Evolutionary conservation across 2,113 vertebrate species (phyloP).

Genomic region (Ctenomys sociabilis): DNA sequence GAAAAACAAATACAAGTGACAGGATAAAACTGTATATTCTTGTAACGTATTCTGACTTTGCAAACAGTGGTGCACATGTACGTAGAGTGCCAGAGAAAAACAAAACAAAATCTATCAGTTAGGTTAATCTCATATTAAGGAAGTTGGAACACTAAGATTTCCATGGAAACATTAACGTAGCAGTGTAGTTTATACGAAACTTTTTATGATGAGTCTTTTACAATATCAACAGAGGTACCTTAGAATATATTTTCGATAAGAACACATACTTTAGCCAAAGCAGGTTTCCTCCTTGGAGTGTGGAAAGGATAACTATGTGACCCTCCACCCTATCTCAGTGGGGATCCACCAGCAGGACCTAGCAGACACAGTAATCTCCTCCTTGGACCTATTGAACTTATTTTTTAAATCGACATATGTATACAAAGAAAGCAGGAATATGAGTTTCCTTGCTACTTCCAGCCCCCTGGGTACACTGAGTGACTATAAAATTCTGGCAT

Average conservation of each 20-base stretch:
- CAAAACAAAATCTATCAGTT: background rate
- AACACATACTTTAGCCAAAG: constrained; percentile 66
- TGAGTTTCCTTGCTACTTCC: constrained; percentile 62
- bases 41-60: background rate
- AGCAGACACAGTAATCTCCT: constrained; percentile 62
- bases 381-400: constrained; percentile 61
- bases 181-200: background rate
- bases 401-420: constrained; percentile 31
- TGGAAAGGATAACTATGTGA: constrained; percentile 54
- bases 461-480: constrained; percentile 48
- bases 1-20: background rate
- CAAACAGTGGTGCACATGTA: background rate
- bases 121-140: constrained; percentile 20
- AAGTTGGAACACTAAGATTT: constrained; percentile 25
- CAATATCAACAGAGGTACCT: constrained; percentile 52
- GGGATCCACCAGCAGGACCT: constrained; percentile 62
- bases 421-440: constrained; percentile 59
- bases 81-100: background rate
- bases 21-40: background rate
- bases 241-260: constrained; percentile 73
- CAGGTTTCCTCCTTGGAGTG: constrained; percentile 61
- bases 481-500: constrained; percentile 60
- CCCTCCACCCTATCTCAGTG: constrained; percentile 67
- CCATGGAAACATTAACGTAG: constrained; percentile 48
- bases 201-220: constrained; percentile 54